Conservation (phyloP, 1,140 invertebrate genomes). For the Cydia fagiglandana region DNA sequence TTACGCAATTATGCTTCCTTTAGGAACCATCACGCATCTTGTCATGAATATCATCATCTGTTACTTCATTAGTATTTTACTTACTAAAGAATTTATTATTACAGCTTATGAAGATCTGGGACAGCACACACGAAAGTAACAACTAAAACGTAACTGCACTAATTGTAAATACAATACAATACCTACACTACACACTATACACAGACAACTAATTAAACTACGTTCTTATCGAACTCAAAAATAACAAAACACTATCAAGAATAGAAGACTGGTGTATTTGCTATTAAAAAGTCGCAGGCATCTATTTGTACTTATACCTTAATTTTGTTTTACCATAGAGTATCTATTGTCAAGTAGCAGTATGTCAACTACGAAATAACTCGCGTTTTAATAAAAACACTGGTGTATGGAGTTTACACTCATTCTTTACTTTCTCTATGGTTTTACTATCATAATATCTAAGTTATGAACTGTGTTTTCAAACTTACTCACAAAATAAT, state of each 20-base stretch:
- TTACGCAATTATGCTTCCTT: neutral
- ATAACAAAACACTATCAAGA: neutral
- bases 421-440: too few species aligned
- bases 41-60: neutral
- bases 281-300: neutral
- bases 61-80: neutral
- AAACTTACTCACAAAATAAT: too few species aligned
- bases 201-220: neutral
- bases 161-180: constrained; percentile 18
- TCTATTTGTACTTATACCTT: neutral
- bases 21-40: neutral
- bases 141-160: constrained; percentile 21
- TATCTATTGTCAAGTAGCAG: too few species aligned
- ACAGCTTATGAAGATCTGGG: constrained; percentile 20
- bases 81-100: neutral
- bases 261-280: neutral
- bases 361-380: too few species aligned
- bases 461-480: too few species aligned
- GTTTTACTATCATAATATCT: too few species aligned
- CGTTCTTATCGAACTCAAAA: neutral
- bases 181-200: too few species aligned
- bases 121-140: neutral
- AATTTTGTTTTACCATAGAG: too few species aligned
- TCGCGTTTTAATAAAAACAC: too few species aligned
- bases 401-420: too few species aligned